Base-by-base conservation (phyloP, 2,888 invertebrate genomes). In the Unio pictorum region DNA sequence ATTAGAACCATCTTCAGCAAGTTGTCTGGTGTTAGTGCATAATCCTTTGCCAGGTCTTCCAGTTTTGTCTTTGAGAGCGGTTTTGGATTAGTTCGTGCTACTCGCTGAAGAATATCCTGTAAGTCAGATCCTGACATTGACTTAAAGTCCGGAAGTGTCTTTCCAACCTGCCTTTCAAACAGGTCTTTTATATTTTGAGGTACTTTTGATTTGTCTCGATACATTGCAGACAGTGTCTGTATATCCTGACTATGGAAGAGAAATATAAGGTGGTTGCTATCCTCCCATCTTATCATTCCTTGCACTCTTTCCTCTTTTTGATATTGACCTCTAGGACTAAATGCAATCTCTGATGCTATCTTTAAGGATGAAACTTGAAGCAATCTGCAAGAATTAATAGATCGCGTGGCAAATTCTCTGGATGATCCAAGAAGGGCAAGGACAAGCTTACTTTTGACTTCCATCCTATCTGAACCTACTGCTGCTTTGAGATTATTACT, bases 1-100 rank as follows among this genome's bases (percentile, higher is more conserved):
- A 78, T 71, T 15, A 78, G 55, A 30, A 76, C 67, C 78, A 78
- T 78, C 58, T 78, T 78, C 57, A 78, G 60, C 17, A 78, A 64
- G 61, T 78, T 78, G 55, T 78, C 78, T 30, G 79, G 73, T 54
- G 79, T 79, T 15, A 76, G 67, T 0, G 76, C 76, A 68, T 78
- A 78, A 0, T 20, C 30, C 7, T 61, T 20, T 20, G 69, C 30
- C 55, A 72, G 58, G 23, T 68, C 55, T 17, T 54, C 4, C 17
- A 72, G 61, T n/a, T 23, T 55, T 17, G 61, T 30, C 18, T 55
- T 59, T 59, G 30, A 26, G 15, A 61, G 28, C 45, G 65, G 30
- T 57, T 17, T 64, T 28, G n/a, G 30, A 45, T 60, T 59, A 55
- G n/a, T 65, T 56, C 69, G 55, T 55, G 64, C 57, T n/a, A 67